Percentiles rank a stretch among this genome's conserved stretches.
Evolutionary conservation across 1,140 invertebrate genomes (phyloP).

Genomic region (Eurosta solidaginis): DNA sequence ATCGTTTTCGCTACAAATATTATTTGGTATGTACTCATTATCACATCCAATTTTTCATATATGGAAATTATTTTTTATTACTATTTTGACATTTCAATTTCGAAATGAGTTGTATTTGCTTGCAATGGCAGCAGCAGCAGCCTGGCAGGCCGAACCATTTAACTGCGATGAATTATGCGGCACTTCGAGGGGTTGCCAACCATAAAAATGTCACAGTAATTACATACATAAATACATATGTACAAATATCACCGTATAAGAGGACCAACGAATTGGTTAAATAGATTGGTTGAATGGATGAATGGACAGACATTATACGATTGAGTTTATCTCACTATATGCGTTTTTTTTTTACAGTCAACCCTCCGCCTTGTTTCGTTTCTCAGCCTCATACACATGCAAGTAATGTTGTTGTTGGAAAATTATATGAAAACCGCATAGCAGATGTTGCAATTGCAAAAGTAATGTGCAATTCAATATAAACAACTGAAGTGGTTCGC

Average conservation of each 20-base stretch:
- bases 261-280: background rate
- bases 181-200: conserved; percentile 10
- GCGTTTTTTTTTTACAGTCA: background rate
- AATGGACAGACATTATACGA: too few relatives aligned
- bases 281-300: background rate
- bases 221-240: too few relatives aligned
- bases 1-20: background rate
- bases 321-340: background rate
- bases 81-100: conserved; percentile 28
- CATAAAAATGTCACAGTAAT: conserved; percentile 30
- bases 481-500: background rate
- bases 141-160: background rate
- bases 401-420: background rate
- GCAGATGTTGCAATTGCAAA: conserved; percentile 27
- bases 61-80: conserved; percentile 20
- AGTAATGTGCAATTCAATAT: conserved; percentile 22
- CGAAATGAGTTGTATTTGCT: background rate
- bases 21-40: background rate
- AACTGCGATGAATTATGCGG: conserved; percentile 11
- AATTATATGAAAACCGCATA: conserved; percentile 26
- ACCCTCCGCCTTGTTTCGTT: background rate
- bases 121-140: background rate
- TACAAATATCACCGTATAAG: background rate
- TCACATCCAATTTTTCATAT: background rate
- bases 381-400: too few relatives aligned